Percentiles rank a stretch among this genome's conserved stretches.
These are phyloP conservation scores for Pelvicachromis taeniatus DNA, from an alignment of 2,113 vertebrate species.

Conservation along the genomic window DNA sequence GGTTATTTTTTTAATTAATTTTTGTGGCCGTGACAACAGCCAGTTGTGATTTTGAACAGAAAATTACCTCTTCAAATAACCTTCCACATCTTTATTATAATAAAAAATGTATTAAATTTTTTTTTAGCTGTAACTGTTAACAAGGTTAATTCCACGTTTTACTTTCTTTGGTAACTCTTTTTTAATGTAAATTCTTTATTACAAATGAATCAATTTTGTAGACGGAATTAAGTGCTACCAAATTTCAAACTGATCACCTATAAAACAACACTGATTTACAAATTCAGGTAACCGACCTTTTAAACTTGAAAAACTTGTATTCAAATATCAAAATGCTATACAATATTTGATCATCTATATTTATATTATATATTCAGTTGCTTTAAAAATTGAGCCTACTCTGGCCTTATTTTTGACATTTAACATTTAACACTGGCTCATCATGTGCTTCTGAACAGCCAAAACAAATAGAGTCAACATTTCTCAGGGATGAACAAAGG, in stretches of 20 bases:
- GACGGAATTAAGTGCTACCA: neutral
- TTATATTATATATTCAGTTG: neutral
- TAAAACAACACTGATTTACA: neutral
- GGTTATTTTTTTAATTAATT: neutral
- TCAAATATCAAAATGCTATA: neutral
- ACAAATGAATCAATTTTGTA: neutral
- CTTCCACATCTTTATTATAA: neutral
- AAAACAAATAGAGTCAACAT: neutral
- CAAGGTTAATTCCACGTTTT: neutral
- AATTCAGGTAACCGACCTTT: neutral
- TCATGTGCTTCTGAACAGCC: neutral
- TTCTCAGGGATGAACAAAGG: neutral
- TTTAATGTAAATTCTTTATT: neutral
- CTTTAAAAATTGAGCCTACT: neutral
- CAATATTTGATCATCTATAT: neutral
- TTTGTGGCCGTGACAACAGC: neutral
- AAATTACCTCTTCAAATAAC: neutral
- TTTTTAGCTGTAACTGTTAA: neutral
- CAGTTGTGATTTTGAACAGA: neutral
- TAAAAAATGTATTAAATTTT: too few species aligned
- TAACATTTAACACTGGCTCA: neutral
- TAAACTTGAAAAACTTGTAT: neutral
- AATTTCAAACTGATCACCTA: neutral
- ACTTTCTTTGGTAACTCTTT: neutral
- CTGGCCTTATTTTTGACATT: neutral